phyloP scores from a whole-genome alignment of 2,113 vertebrate species.

The Ancistrus triradiatus region DNA sequence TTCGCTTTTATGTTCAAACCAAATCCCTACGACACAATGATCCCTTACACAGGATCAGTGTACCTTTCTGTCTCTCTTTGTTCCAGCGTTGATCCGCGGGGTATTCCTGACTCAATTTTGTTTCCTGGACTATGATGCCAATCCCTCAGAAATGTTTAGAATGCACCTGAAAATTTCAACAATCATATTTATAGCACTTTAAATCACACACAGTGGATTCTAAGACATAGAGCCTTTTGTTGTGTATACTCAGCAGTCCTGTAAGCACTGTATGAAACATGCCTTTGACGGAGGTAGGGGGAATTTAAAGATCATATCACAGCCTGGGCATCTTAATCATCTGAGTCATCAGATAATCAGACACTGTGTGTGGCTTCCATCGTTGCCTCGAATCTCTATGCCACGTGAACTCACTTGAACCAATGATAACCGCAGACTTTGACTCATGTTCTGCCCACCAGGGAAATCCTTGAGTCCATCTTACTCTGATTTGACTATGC shows the following conservation, averaged over 20 bases:
- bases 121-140: slow-evolving; percentile 40
- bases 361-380: slow-evolving; percentile 57
- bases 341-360: slow-evolving; percentile 51
- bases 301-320: slow-evolving; percentile 58
- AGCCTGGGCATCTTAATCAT: slow-evolving; percentile 53
- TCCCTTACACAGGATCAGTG: neutral
- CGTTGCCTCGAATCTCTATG: no score
- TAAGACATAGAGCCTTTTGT: slow-evolving; percentile 62
- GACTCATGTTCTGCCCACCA: slow-evolving; percentile 35
- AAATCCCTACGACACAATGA: slow-evolving; percentile 2
- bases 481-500: no score
- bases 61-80: neutral
- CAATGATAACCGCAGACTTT: slow-evolving; percentile 46
- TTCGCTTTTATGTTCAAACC: neutral
- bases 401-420: slow-evolving; percentile 59
- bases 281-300: slow-evolving; percentile 52
- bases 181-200: slow-evolving; percentile 64
- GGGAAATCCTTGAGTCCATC: slow-evolving; percentile 36
- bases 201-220: slow-evolving; percentile 51
- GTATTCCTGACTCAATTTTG: slow-evolving; percentile 26
- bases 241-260: slow-evolving; percentile 52
- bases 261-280: slow-evolving; percentile 37
- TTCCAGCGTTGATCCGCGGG: slow-evolving; percentile 21
- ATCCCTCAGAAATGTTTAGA: slow-evolving; percentile 64
- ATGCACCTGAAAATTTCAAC: slow-evolving; percentile 65